Evolutionary conservation across 2,113 vertebrate genomes (phyloP).

Genomic region (Mormoops blainvillei): DNA sequence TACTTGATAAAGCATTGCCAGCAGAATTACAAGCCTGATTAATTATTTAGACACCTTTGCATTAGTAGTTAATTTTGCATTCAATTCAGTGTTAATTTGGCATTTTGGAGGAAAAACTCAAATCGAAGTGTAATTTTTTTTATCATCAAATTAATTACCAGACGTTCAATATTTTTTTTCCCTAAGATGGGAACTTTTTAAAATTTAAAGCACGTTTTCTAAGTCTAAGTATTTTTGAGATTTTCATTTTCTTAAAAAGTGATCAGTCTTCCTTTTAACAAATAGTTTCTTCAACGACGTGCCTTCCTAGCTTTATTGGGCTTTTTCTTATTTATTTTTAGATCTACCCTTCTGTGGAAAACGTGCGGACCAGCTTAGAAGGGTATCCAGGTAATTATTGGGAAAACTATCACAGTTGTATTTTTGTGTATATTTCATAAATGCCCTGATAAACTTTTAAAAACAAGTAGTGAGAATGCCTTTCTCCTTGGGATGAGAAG

Average conservation of each 20-base stretch:
- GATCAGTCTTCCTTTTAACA: not conserved
- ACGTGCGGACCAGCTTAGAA: slow-evolving; percentile 96
- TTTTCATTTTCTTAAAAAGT: slow-evolving; percentile 33
- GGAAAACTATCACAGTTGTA: not conserved
- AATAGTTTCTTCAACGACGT: not conserved
- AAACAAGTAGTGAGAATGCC: not conserved
- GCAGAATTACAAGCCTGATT: not conserved
- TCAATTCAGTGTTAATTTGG: not conserved
- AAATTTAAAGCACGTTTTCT: slow-evolving; percentile 11
- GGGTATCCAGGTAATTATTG: slow-evolving; percentile 91
- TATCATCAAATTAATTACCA: not conserved
- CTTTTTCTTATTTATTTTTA: slow-evolving; percentile 67
- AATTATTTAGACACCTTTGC: not conserved
- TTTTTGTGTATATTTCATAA: not conserved
- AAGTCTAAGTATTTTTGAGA: not conserved
- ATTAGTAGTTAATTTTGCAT: not conserved
- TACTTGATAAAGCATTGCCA: not conserved
- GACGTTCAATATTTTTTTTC: not conserved
- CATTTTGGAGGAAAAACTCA: slow-evolving; percentile 3
- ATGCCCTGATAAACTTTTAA: not conserved
- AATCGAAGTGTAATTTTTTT: not conserved
- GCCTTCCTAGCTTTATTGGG: not conserved
- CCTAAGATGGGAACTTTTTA: not conserved
- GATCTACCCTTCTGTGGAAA: slow-evolving; percentile 95
- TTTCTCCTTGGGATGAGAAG: not conserved